Conservation (phyloP, 2,113 vertebrate genomes). For the Tichodroma muraria region DNA sequence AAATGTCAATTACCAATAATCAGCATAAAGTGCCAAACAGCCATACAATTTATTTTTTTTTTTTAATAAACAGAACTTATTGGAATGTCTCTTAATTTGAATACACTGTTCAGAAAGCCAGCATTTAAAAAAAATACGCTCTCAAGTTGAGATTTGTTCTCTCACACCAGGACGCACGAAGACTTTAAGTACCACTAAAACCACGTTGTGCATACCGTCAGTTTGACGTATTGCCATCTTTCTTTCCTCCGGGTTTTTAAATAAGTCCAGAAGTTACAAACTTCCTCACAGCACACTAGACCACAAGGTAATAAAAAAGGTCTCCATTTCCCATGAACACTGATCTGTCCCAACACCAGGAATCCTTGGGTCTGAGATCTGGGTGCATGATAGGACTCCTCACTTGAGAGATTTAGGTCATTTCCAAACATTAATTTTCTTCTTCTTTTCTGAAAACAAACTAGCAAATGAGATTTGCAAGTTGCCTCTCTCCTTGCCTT, state of each 20-base stretch:
- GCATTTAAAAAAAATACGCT: constrained; percentile 45
- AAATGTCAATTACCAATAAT: constrained; percentile 95
- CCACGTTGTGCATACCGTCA: constrained; percentile 3
- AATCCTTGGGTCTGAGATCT: neutral
- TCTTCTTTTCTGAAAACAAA: neutral
- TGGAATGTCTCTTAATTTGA: constrained; percentile 74
- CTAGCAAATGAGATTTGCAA: neutral
- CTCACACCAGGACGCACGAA: neutral
- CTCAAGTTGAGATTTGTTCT: constrained; percentile 54
- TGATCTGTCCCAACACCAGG: neutral
- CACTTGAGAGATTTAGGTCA: neutral
- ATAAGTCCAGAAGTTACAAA: constrained; percentile 39
- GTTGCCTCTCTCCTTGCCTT: constrained; percentile 11
- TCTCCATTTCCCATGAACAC: neutral
- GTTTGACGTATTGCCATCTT: neutral
- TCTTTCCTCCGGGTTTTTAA: neutral
- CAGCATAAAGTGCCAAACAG: constrained; percentile 99
- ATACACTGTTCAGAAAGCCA: constrained; percentile 62
- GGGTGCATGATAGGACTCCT: neutral
- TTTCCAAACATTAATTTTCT: constrained; percentile 5
- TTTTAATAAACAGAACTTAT: constrained; percentile 79
- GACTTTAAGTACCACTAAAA: constrained; percentile 34
- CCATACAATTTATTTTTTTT: constrained; percentile 74
- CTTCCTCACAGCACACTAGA: constrained; percentile 11
- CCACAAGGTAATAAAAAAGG: neutral